phyloP scores from a whole-genome alignment of 2,113 vertebrate genomes.

The Hucho hucho region DNA sequence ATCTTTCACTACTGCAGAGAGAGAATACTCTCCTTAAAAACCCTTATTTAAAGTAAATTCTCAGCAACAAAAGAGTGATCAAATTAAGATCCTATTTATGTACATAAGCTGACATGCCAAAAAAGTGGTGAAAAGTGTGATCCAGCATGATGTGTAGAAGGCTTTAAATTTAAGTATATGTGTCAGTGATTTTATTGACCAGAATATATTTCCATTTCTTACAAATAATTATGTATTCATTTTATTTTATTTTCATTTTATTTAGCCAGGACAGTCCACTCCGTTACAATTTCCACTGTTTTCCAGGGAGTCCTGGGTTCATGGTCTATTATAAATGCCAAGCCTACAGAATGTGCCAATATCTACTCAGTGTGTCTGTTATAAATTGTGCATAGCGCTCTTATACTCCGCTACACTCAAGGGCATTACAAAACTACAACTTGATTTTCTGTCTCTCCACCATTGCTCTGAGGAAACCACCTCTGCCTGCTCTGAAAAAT shows the following conservation, averaged over 20 bases:
- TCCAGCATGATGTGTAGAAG: too few relatives aligned
- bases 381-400: background rate
- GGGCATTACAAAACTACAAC: background rate
- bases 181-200: background rate
- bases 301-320: too few relatives aligned
- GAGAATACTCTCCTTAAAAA: too few relatives aligned
- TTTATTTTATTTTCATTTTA: too few relatives aligned
- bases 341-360: too few relatives aligned
- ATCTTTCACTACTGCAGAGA: too few relatives aligned
- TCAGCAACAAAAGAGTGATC: too few relatives aligned
- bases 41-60: too few relatives aligned
- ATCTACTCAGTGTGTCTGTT: too few relatives aligned
- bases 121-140: background rate
- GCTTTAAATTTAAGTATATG: background rate
- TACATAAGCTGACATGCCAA: background rate
- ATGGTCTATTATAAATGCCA: background rate
- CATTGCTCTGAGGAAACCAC: background rate
- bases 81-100: background rate
- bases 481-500: background rate
- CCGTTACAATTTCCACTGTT: too few relatives aligned
- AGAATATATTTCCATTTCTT: background rate
- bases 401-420: background rate
- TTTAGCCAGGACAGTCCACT: too few relatives aligned
- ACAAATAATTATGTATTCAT: background rate
- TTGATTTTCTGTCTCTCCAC: background rate